Base-by-base conservation (phyloP, 2,888 invertebrate genomes). In the Polydrusus pterygomalis region DNA sequence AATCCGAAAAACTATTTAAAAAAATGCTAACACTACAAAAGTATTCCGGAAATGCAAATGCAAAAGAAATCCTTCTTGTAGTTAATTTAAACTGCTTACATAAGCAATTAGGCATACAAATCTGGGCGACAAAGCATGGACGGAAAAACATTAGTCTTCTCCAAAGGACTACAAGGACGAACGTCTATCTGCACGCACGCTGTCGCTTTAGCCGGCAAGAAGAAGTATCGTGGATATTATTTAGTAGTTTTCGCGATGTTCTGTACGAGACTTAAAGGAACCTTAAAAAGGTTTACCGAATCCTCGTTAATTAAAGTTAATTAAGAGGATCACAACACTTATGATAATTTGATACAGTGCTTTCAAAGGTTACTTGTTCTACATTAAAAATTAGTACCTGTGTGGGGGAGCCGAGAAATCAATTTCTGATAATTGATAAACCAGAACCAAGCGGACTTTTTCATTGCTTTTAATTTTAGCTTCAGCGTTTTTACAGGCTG, bases 101-200 rank as follows among this genome's bases (percentile, higher is more conserved):
- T 75, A 75, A 71, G 67, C 75, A 75, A 75, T 75, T 75, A 75
- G 70, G 70, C 67, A 51, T 60, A 75, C 70, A 75, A 75, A 75
- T 75, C 75, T 75, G 70, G 71, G 62, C 70, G 71, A 75, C 75
- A 75, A 75, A 75, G 75, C 75, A 60, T 71, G 34, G 70, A 58
- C 78, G 79, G 80, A 80, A 80, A 73, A 75, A 75, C 78, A 79
- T 78, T 75, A 75, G 63, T 78, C 79, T 80, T 78, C 74, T 67
- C 75, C 70, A 77, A 80, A 77, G 74, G 75, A 74, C 76, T 73
- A 70, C 72, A 73, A 70, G 70, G 70, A 75, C 70, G 78, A 76
- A 70, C 78, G 73, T 74, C 72, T 71, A 71, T 77, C 60, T 45
- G 56, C 70, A 76, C 72, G 72, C 76, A 75, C 70, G 67, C 70